Conservation (phyloP, 2,113 vertebrate genomes). For the Dermatemys mawii region DNA sequence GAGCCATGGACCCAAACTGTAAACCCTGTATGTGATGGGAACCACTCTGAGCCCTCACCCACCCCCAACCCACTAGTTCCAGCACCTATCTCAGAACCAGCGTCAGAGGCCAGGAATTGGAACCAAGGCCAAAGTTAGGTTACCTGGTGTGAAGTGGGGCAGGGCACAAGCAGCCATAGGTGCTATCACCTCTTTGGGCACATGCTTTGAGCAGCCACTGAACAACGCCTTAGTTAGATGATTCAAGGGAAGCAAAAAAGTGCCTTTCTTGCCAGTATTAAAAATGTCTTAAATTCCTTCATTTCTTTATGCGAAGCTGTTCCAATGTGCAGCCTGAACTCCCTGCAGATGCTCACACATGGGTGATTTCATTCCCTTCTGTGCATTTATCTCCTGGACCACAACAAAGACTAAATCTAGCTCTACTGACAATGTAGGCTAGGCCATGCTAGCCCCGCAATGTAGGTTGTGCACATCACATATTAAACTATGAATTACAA, state of each 20-base stretch:
- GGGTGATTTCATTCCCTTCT: neutral
- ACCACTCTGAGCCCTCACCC: no score
- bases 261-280: neutral
- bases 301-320: neutral
- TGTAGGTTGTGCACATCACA: neutral
- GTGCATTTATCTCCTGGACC: neutral
- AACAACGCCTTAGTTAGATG: neutral
- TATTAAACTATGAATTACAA: neutral
- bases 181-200: neutral
- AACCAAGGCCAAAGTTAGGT: neutral
- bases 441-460: neutral
- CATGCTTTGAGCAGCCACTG: neutral
- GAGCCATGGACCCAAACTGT: no score
- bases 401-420: neutral
- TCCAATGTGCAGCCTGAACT: neutral
- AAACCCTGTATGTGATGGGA: no score
- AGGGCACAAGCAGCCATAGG: neutral
- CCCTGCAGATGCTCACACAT: rapidly evolving
- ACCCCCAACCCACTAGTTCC: no score
- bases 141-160: neutral
- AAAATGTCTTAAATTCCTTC: neutral
- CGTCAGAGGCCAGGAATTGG: neutral
- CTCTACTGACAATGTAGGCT: neutral
- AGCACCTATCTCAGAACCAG: neutral
- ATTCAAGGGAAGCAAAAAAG: neutral